These are phyloP conservation scores for Calidris pygmaea DNA, from an alignment of 2,113 vertebrate genomes.

Conservation along the genomic window DNA sequence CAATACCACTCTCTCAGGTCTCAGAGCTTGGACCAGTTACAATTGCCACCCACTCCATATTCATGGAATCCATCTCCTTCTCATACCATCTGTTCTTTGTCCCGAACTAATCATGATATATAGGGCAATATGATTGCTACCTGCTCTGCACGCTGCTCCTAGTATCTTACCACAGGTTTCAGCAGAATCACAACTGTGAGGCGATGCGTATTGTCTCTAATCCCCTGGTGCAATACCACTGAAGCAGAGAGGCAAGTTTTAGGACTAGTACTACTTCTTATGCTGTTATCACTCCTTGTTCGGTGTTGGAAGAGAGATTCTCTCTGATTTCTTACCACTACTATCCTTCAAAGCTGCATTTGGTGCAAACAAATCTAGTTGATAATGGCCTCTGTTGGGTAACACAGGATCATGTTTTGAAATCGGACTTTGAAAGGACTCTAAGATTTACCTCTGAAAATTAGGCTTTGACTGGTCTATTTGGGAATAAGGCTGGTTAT, in stretches of 20 bases:
- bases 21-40: conserved; percentile 42
- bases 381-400: background rate
- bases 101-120: conserved; percentile 74
- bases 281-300: background rate
- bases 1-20: conserved; percentile 20
- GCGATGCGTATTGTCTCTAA: background rate
- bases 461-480: background rate
- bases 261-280: background rate
- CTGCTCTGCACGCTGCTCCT: conserved; percentile 56
- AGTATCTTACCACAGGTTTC: conserved; percentile 16
- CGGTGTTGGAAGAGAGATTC: background rate
- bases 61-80: conserved; percentile 58
- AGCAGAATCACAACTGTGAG: background rate
- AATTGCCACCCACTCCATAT: conserved; percentile 70
- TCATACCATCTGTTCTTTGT: conserved; percentile 76
- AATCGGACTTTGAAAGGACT: background rate
- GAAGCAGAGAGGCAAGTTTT: background rate
- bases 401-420: background rate
- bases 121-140: conserved; percentile 40
- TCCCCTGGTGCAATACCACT: background rate
- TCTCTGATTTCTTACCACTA: background rate
- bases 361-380: background rate
- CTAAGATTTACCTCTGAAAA: background rate
- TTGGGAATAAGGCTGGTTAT: conserved; percentile 6
- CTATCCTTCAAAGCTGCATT: background rate